Percentiles rank a stretch among this genome's conserved stretches.
Conservation (phyloP, 2,888 invertebrate species). For the Limenitis camilla region DNA sequence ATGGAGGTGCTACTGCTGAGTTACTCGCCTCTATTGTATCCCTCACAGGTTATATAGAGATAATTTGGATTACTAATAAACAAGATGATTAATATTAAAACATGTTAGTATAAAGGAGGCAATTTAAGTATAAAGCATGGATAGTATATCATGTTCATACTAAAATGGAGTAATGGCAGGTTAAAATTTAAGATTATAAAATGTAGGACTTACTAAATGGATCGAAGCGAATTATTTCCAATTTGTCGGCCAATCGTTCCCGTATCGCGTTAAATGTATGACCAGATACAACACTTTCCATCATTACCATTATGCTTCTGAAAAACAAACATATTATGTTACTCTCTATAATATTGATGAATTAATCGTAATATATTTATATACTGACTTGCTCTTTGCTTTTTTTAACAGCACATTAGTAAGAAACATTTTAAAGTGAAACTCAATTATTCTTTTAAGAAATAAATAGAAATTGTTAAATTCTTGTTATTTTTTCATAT, state of each 20-base stretch:
- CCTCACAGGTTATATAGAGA: too few species aligned
- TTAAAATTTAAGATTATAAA: neutral
- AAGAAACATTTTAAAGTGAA: conserved; percentile 73
- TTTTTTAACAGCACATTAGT: conserved; percentile 82
- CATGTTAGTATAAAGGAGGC: too few species aligned
- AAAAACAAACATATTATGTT: conserved; percentile 32
- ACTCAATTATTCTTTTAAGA: neutral
- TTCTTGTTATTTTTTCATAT: neutral
- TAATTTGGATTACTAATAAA: too few species aligned
- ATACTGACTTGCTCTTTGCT: conserved; percentile 84
- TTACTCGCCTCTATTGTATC: too few species aligned
- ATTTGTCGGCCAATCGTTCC: conserved; percentile 84
- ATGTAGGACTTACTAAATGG: conserved; percentile 81
- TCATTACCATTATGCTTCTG: conserved; percentile 83
- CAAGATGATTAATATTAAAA: too few species aligned
- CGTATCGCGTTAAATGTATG: conserved; percentile 79
- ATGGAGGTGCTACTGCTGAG: too few species aligned
- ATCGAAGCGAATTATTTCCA: conserved; percentile 84
- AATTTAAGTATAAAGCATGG: too few species aligned
- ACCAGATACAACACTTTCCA: conserved; percentile 86
- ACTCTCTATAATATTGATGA: neutral
- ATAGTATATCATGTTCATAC: too few species aligned
- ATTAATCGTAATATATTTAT: neutral
- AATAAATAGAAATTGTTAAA: neutral
- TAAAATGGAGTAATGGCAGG: neutral